These are phyloP conservation scores for Xenotilapia longispinis DNA, from an alignment of 2,113 vertebrate genomes.

Conservation along the genomic window DNA sequence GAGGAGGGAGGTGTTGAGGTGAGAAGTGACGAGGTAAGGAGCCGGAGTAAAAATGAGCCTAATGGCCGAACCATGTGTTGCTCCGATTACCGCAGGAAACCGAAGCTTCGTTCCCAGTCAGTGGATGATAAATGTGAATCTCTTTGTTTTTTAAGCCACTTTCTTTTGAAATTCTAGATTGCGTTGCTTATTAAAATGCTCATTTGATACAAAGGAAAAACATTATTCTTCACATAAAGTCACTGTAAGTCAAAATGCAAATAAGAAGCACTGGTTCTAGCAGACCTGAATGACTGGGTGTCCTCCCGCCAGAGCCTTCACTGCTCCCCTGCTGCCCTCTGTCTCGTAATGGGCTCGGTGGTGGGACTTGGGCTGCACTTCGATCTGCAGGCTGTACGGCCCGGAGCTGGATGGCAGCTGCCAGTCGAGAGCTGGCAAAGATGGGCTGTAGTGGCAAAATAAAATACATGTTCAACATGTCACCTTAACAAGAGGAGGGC, in stretches of 20 bases:
- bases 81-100: constrained; percentile 19
- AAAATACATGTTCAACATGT: not conserved
- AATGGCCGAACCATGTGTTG: constrained; percentile 24
- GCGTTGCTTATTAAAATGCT: not conserved
- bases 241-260: not conserved
- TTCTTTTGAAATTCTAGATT: not conserved
- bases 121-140: not conserved
- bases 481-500: not conserved
- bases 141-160: not conserved
- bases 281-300: constrained; percentile 80
- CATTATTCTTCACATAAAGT: not conserved
- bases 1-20: not conserved
- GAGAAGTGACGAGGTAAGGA: constrained; percentile 8
- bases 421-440: constrained; percentile 96
- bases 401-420: constrained; percentile 93
- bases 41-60: not conserved
- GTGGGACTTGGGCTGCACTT: constrained; percentile 96
- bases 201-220: not conserved
- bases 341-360: constrained; percentile 98
- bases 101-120: not conserved
- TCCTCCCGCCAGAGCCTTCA: constrained; percentile 90
- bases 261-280: not conserved
- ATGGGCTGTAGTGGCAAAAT: constrained; percentile 71
- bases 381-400: constrained; percentile 89
- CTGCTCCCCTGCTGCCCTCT: constrained; percentile 92